A percentile compares a stretch with the other conserved stretches of the same genome.
These are phyloP conservation scores for Brachyopa scutellaris DNA, from an alignment of 2,888 invertebrate genomes.

Conservation along the genomic window DNA sequence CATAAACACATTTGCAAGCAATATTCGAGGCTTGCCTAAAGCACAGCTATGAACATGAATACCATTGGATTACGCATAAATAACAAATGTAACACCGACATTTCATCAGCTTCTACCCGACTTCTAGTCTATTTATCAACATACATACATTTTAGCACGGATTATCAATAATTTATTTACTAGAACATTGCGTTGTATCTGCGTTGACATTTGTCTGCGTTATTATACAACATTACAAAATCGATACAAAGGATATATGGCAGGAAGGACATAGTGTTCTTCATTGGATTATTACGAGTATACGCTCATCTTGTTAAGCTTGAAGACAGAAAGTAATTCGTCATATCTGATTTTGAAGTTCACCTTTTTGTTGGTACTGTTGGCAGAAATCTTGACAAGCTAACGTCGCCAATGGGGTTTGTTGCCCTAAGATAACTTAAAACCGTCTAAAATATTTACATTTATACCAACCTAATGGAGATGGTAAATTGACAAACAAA, in stretches of 20 bases:
- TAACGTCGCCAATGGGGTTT: too few relatives aligned
- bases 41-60: background rate
- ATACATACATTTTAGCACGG: slow-evolving; percentile 19
- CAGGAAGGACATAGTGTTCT: too few relatives aligned
- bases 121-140: background rate
- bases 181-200: slow-evolving; percentile 27
- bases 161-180: slow-evolving; percentile 39
- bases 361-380: too few relatives aligned
- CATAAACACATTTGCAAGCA: background rate
- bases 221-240: background rate
- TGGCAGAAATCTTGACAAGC: too few relatives aligned
- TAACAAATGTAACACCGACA: slow-evolving; percentile 25
- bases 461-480: too few relatives aligned
- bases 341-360: too few relatives aligned
- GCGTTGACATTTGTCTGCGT: slow-evolving; percentile 12
- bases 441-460: too few relatives aligned
- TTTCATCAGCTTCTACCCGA: background rate
- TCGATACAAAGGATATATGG: background rate
- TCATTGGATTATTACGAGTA: too few relatives aligned
- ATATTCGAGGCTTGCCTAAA: background rate
- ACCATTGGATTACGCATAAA: background rate
- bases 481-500: too few relatives aligned
- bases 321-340: too few relatives aligned
- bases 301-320: too few relatives aligned
- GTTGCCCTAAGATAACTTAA: too few relatives aligned